Evolutionary conservation across 2,797 vertebrate species (phyloP).

Genomic region (Microhierax caerulescens): DNA sequence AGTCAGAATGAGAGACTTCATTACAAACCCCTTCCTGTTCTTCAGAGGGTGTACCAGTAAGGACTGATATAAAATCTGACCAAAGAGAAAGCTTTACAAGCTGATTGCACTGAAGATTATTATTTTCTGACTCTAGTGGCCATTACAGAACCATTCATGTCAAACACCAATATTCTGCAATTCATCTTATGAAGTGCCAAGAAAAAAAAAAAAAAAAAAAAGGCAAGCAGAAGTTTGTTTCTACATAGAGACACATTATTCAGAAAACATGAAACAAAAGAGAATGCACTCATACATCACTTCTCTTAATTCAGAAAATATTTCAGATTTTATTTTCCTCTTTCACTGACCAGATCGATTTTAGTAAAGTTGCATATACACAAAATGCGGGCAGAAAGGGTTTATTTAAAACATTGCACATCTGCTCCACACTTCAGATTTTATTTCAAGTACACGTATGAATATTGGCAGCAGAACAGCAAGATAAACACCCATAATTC

Average conservation of each 20-base stretch:
- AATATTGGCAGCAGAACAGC: not conserved
- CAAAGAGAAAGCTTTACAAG: not conserved
- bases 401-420: not conserved
- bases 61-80: not conserved
- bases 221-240: not conserved
- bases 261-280: not conserved
- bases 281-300: accelerated
- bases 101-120: not conserved
- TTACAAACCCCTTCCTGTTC: not conserved
- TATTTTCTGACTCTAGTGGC: not conserved
- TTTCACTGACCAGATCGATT: accelerated
- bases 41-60: not conserved
- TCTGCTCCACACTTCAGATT: not conserved
- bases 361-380: accelerated
- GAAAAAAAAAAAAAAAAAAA: not conserved
- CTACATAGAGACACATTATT: accelerated
- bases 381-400: not conserved
- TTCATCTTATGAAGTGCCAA: not conserved
- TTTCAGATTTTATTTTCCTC: not conserved
- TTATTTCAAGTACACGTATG: not conserved
- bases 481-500: not conserved
- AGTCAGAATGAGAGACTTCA: not conserved
- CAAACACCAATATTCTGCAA: not conserved
- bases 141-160: not conserved
- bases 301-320: not conserved